Base-by-base conservation (phyloP, 2,797 vertebrate genomes). In the Macropodus opercularis region DNA sequence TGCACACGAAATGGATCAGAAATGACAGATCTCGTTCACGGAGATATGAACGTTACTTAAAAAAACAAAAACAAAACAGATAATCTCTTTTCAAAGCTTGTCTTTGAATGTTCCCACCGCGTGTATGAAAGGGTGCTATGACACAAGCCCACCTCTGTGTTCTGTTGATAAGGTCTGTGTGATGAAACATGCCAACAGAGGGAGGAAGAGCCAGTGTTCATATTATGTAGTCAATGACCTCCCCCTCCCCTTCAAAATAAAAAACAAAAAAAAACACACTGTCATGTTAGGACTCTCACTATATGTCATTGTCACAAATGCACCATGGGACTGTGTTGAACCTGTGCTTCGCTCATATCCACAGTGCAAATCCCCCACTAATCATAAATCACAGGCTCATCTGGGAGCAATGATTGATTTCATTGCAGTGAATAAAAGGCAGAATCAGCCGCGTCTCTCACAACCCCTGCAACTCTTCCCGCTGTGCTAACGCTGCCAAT, bases 371-470 rank as follows among this genome's bases (percentile, higher is more conserved):
- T 66, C 11, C 53, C 41, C 48, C 48, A 43, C 73, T 85, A 78
- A 86, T 86, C 71, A 69, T 86, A 82, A 85, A 85, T 85, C 78
- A 82, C 23, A 63, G 54, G 31, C 67, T 77, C 72, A 59, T 86
- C 67, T 73, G 78, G 72, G 74, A 81, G 54, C 56, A 35, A 54
- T 87, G 85, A 88, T 85, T 81, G 85, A 88, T 86, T 80, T 78
- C 72, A 86, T 79, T 15, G 48, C 42, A 22, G 73, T 76, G 71
- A 79, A 68, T 79, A 70, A 86, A 84, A 80, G 68, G 70, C 79
- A 64, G 57, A 76, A 72, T 79, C 66, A 61, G 73, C 63, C 55
- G 68, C 1, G 40, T 63, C 48, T 70, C 62, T 51, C 44, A 44
- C 42, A 63, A 56, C 56, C 70, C 50, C 26, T 61, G 65, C 59